Percentiles rank a stretch among this genome's conserved stretches.
Conservation (phyloP, 2,113 vertebrate species). For the Cephalopholis sonnerati region DNA sequence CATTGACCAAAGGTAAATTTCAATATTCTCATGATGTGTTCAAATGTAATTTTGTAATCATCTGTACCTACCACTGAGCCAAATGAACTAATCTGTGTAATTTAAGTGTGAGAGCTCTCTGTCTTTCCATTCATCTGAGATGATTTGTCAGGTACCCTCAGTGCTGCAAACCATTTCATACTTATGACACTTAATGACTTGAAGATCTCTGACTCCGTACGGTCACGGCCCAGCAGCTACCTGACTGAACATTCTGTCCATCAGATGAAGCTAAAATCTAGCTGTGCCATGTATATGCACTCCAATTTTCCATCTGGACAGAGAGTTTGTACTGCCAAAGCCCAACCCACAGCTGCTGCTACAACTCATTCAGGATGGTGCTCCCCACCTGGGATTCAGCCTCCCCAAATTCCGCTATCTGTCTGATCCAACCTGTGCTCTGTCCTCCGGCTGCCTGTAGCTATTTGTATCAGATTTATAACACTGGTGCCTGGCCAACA, state of each 20-base stretch:
- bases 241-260: background rate
- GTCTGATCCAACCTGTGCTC: background rate
- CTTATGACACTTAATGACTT: too few species aligned
- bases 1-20: too few species aligned
- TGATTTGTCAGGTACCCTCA: background rate
- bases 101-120: background rate
- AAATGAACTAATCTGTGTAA: background rate
- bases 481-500: background rate
- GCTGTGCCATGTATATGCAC: background rate
- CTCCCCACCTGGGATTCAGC: background rate
- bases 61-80: background rate
- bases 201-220: background rate
- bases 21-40: too few species aligned
- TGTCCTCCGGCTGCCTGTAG: background rate
- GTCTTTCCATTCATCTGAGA: background rate
- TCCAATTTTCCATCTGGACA: conserved; percentile 22
- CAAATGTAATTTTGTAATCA: too few species aligned
- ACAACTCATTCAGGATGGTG: background rate
- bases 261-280: background rate
- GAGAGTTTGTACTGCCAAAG: background rate
- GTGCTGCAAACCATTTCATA: too few species aligned
- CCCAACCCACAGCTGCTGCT: background rate
- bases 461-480: background rate
- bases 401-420: background rate
- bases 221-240: background rate